Evolutionary conservation across 1,140 invertebrate species (phyloP).

Genomic region (Portunus trituberculatus): DNA sequence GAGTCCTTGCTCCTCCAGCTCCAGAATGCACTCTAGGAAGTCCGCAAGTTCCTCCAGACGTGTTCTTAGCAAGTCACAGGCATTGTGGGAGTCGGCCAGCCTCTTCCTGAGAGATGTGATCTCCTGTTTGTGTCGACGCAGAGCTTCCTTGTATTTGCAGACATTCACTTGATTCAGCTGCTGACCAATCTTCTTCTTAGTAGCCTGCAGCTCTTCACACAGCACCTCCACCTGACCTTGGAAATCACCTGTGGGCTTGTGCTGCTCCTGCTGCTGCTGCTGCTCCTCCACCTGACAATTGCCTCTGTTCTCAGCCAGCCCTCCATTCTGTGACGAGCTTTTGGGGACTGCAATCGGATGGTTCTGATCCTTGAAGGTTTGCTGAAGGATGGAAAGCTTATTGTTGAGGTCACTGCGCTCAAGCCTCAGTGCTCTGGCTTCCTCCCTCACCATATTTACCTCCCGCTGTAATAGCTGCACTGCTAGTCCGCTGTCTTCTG

Average conservation of each 20-base stretch:
- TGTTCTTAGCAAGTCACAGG: conserved; percentile 84
- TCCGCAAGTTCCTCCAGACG: conserved; percentile 86
- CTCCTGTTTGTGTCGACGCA: conserved; percentile 76
- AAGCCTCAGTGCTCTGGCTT: conserved; percentile 64
- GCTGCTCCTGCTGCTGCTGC: conserved; percentile 17
- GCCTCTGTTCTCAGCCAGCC: neutral
- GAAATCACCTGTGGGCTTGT: conserved; percentile 41
- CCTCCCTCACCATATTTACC: conserved; percentile 61
- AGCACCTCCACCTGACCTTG: conserved; percentile 57
- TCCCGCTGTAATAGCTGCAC: conserved; percentile 69
- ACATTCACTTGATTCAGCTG: conserved; percentile 59
- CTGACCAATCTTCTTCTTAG: conserved; percentile 58
- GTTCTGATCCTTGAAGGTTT: conserved; percentile 47
- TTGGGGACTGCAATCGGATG: neutral
- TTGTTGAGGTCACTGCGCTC: conserved; percentile 67
- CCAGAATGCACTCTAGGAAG: conserved; percentile 87
- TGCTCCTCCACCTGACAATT: conserved; percentile 45
- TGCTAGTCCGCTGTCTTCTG: conserved; percentile 39
- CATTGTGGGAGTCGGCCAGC: conserved; percentile 84
- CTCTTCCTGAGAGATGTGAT: conserved; percentile 76
- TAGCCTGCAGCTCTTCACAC: conserved; percentile 62
- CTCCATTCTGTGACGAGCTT: neutral
- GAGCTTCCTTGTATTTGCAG: conserved; percentile 73
- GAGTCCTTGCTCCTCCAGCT: conserved; percentile 82
- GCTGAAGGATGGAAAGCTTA: conserved; percentile 60